Conservation (phyloP, 2,113 vertebrate species). For the Pseudorasbora parva region DNA sequence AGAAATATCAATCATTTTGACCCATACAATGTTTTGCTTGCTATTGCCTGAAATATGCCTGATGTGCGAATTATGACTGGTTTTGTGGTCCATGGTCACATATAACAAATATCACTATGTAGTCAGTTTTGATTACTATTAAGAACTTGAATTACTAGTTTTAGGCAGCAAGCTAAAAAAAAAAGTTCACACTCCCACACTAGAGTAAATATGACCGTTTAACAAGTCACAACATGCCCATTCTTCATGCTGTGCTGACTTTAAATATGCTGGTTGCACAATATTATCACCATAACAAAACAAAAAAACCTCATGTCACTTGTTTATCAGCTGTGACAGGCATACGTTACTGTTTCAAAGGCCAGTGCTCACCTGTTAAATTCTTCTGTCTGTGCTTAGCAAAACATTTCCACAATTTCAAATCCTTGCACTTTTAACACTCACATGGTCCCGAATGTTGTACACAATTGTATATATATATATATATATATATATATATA, state of each 20-base stretch:
- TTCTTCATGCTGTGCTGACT: not conserved
- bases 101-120: too few species aligned
- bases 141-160: not conserved
- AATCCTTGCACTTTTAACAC: not conserved
- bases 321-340: not conserved
- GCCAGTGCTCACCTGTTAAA: not conserved
- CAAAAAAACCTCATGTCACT: not conserved
- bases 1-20: too few species aligned
- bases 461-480: not conserved
- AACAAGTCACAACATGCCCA: not conserved
- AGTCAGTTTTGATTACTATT: too few species aligned
- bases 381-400: not conserved
- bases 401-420: not conserved
- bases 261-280: not conserved
- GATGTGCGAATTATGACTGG: too few species aligned
- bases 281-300: not conserved
- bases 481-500: too few species aligned
- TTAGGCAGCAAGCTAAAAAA: too few species aligned
- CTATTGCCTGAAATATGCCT: too few species aligned
- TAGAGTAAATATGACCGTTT: not conserved
- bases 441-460: not conserved
- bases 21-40: too few species aligned
- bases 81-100: too few species aligned
- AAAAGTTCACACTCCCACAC: conserved; percentile 56
- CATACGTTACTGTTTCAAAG: not conserved